These are phyloP conservation scores for Nephrotoma flavescens DNA, from an alignment of 2,888 invertebrate genomes.

Conservation along the genomic window DNA sequence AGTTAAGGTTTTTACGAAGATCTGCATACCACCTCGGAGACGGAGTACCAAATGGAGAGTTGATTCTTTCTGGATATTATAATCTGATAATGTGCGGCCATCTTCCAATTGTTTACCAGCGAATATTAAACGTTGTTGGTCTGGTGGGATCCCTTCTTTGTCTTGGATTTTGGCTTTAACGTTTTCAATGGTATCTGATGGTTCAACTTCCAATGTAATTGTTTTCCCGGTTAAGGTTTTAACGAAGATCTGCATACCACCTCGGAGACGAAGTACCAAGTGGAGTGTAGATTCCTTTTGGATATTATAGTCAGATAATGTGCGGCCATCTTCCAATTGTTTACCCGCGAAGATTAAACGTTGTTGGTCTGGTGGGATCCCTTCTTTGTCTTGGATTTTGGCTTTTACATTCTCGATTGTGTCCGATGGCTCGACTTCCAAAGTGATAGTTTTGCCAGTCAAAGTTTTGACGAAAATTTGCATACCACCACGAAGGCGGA, in stretches of 20 bases:
- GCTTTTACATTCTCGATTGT: conserved; percentile 92
- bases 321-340: conserved; percentile 87
- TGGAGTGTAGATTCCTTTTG: conserved; percentile 93
- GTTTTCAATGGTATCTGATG: conserved; percentile 88
- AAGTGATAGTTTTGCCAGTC: conserved; percentile 85
- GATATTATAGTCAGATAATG: conserved; percentile 84
- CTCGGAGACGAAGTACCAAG: conserved; percentile 83
- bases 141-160: conserved; percentile 83
- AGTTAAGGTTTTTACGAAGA: conserved; percentile 89
- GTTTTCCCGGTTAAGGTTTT: conserved; percentile 90
- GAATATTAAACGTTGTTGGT: conserved; percentile 78
- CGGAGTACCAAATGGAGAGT: conserved; percentile 89
- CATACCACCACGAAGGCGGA: conserved; percentile 90
- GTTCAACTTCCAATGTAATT: conserved; percentile 83
- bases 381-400: conserved; percentile 84
- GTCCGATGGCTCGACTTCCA: conserved; percentile 84
- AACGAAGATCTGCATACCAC: conserved; percentile 96
- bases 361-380: conserved; percentile 83
- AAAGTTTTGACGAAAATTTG: conserved; percentile 95
- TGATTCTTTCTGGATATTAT: conserved; percentile 90
- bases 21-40: conserved; percentile 91
- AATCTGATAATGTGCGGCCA: conserved; percentile 82
- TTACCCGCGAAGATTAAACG: conserved; percentile 86
- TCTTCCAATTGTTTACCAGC: conserved; percentile 91
- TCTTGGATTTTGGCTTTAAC: conserved; percentile 88